A percentile compares a stretch with the other conserved stretches of the same genome.
These are phyloP conservation scores for Potamarius usumacintae DNA, from an alignment of 2,113 vertebrate genomes.

Conservation along the genomic window DNA sequence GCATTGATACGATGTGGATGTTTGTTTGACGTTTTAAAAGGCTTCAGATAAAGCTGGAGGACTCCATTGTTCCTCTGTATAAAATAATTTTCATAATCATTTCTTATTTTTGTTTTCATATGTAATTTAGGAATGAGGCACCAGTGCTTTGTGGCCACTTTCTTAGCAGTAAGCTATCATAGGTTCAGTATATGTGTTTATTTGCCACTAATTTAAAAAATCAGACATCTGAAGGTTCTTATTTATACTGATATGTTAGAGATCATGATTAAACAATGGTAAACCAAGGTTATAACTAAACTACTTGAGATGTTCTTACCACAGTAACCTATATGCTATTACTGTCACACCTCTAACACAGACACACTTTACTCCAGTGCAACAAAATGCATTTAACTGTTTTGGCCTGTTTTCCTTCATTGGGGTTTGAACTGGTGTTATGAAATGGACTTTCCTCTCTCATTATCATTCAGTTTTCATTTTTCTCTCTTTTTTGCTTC, in stretches of 20 bases:
- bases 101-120: too few relatives aligned
- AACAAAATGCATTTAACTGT: neutral
- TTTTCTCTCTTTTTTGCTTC: conserved; percentile 59
- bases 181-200: neutral
- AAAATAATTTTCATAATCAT: neutral
- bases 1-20: neutral
- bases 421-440: conserved; percentile 15
- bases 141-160: neutral
- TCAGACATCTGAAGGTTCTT: neutral
- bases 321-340: neutral
- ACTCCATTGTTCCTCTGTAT: too few relatives aligned
- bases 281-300: neutral
- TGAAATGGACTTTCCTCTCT: conserved; percentile 31
- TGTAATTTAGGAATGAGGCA: neutral
- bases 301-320: too few relatives aligned
- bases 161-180: neutral
- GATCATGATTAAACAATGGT: neutral
- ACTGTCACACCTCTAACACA: neutral
- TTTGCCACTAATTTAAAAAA: neutral
- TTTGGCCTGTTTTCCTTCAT: conserved; percentile 12
- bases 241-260: neutral
- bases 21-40: neutral
- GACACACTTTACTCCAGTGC: neutral
- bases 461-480: conserved; percentile 45
- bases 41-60: neutral